A percentile compares a stretch with the other conserved stretches of the same genome.
These are phyloP conservation scores for Nothocercus nigrocapillus DNA, from an alignment of 2,113 vertebrate genomes.

Conservation along the genomic window DNA sequence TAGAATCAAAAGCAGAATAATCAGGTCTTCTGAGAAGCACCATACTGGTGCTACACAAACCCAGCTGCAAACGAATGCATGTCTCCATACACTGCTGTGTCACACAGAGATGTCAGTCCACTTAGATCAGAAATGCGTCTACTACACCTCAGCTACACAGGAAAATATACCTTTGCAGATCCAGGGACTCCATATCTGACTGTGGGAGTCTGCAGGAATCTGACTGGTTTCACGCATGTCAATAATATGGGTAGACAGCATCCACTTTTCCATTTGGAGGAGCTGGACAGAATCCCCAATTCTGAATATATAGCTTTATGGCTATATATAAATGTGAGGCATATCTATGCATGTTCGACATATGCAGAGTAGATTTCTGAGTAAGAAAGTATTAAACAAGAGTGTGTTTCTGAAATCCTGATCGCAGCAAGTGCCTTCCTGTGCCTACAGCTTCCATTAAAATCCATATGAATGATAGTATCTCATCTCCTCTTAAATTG, in stretches of 20 bases:
- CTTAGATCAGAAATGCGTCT: not conserved
- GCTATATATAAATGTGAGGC: not conserved
- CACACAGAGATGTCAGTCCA: not conserved
- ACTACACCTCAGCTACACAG: not conserved
- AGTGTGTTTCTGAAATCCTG: not conserved
- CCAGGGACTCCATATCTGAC: not conserved
- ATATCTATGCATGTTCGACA: not conserved
- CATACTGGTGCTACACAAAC: not conserved
- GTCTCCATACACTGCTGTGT: not conserved
- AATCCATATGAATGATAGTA: not conserved
- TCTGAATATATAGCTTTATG: not conserved
- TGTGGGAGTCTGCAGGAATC: not conserved
- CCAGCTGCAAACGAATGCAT: not conserved
- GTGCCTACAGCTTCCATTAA: not conserved
- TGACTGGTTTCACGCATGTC: not conserved
- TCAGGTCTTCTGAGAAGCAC: not conserved
- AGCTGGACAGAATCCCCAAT: not conserved
- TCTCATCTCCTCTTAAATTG: not conserved
- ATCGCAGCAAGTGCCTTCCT: not conserved
- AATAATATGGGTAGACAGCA: not conserved
- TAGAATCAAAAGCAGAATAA: not conserved
- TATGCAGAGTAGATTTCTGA: not conserved
- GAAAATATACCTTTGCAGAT: not conserved
- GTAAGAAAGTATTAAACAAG: too few relatives aligned
- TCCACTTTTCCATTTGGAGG: not conserved